Evolutionary conservation across 2,113 vertebrate species (phyloP).

Genomic region (Chauna torquata): DNA sequence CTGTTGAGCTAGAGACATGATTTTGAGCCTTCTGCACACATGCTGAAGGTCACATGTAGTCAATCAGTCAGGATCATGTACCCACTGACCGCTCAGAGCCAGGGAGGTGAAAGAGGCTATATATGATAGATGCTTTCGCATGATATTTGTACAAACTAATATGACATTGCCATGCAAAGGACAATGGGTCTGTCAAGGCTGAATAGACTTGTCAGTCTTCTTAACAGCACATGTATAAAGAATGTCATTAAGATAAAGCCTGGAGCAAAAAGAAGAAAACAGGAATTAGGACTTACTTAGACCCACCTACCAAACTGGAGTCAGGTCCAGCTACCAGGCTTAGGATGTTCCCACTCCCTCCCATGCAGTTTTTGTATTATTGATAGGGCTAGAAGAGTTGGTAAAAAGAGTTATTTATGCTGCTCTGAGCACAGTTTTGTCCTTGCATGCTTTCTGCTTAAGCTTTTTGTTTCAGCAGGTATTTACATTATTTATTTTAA

Average conservation of each 20-base stretch:
- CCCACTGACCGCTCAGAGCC: background rate
- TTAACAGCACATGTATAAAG: background rate
- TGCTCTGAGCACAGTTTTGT: background rate
- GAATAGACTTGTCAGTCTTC: background rate
- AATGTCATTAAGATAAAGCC: background rate
- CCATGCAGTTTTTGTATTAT: background rate
- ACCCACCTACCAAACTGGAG: background rate
- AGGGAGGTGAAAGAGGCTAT: background rate
- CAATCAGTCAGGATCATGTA: background rate
- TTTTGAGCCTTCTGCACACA: background rate
- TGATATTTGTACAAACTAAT: background rate
- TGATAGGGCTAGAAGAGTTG: background rate
- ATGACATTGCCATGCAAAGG: background rate
- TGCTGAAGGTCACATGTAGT: background rate
- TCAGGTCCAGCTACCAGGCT: background rate
- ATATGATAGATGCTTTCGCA: background rate
- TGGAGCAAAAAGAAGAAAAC: background rate
- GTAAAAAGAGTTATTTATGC: background rate
- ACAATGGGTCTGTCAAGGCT: background rate
- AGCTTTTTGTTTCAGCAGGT: conserved; percentile 6
- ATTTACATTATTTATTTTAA: conserved; percentile 32
- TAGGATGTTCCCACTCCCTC: background rate
- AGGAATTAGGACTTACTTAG: background rate
- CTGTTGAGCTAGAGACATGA: background rate
- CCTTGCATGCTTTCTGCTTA: background rate